A percentile compares a stretch with the other conserved stretches of the same genome.
phyloP scores from a whole-genome alignment of 2,888 invertebrate genomes.

The Andrena dorsata region DNA sequence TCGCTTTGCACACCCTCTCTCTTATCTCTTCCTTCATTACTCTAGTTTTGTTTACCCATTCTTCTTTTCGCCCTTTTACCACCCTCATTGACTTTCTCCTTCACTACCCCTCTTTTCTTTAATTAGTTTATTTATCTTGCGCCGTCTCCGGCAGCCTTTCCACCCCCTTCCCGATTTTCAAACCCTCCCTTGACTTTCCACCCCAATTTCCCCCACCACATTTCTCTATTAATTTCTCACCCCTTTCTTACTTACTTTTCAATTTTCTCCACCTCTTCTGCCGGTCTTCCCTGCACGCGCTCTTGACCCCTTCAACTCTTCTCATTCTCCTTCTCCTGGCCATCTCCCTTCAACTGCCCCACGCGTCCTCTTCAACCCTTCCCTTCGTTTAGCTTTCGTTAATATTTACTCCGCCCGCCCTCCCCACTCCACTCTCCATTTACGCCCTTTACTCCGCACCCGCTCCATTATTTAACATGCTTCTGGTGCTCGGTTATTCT shows the following conservation, averaged over 20 bases:
- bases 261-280: neutral
- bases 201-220: neutral
- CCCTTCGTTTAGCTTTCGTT: constrained; percentile 5
- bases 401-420: neutral
- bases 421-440: too few relatives aligned
- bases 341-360: neutral
- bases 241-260: neutral
- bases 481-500: constrained; percentile 14
- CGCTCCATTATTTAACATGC: neutral
- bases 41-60: neutral
- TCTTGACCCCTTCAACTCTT: neutral
- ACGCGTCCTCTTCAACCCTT: neutral
- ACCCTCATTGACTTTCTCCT: too few relatives aligned
- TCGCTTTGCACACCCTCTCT: neutral
- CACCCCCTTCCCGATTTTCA: neutral
- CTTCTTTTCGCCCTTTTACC: neutral
- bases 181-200: neutral
- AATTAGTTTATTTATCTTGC: neutral
- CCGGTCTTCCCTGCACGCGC: neutral
- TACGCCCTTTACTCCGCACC: neutral
- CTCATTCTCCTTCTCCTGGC: neutral
- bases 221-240: neutral
- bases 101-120: neutral
- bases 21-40: neutral
- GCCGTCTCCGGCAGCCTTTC: neutral